Evolutionary conservation across 2,888 invertebrate species (phyloP).

Genomic region (Napeogenes inachia): DNA sequence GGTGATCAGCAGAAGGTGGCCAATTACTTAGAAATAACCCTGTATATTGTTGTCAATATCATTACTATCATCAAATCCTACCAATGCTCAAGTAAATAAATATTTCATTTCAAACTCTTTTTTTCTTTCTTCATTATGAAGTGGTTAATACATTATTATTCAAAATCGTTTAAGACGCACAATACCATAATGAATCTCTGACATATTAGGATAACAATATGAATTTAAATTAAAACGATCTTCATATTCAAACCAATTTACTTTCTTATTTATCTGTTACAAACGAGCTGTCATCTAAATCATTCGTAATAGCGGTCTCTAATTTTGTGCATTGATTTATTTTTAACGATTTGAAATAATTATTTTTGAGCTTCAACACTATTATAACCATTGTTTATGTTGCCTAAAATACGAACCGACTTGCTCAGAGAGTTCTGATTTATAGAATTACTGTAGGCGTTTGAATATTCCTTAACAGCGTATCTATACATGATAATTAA

Average conservation of each 20-base stretch:
- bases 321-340: conserved; percentile 74
- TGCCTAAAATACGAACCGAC: conserved; percentile 54
- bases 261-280: conserved; percentile 38
- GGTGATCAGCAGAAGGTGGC: too few species aligned
- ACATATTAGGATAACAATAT: conserved; percentile 16
- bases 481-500: conserved; percentile 69
- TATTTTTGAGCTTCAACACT: conserved; percentile 66
- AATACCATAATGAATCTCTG: conserved; percentile 1
- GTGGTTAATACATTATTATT: background rate
- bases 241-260: conserved; percentile 25
- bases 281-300: conserved; percentile 70
- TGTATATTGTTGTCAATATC: too few species aligned
- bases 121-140: too few species aligned
- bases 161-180: background rate
- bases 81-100: too few species aligned
- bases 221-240: conserved; percentile 20
- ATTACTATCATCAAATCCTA: too few species aligned
- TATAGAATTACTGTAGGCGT: conserved; percentile 63
- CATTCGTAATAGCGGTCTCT: conserved; percentile 64
- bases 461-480: conserved; percentile 24
- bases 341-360: conserved; percentile 69
- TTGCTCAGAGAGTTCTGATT: conserved; percentile 49
- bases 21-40: too few species aligned
- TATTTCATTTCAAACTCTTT: too few species aligned
- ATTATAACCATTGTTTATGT: conserved; percentile 71